A percentile compares a stretch with the other conserved stretches of the same genome.
Evolutionary conservation across 2,113 vertebrate genomes (phyloP).

Genomic region (Lutjanus erythropterus): DNA sequence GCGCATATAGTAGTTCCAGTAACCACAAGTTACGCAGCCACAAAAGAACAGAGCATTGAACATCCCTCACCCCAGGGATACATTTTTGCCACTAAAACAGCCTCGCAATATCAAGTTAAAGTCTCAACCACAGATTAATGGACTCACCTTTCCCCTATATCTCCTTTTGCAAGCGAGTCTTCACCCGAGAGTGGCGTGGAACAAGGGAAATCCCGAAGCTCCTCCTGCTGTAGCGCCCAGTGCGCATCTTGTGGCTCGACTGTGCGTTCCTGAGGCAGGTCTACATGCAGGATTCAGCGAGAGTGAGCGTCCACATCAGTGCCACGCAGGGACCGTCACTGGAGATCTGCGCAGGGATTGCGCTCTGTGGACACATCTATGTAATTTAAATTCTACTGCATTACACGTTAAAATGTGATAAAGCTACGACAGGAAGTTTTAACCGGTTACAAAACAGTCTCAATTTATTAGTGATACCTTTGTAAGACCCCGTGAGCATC

Average conservation of each 20-base stretch:
- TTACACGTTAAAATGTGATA: not conserved
- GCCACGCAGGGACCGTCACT: constrained; percentile 13
- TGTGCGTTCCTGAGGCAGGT: constrained; percentile 58
- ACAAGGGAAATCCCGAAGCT: constrained; percentile 70
- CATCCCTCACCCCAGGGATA: not conserved
- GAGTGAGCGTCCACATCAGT: constrained; percentile 47
- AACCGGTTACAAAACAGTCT: too few species aligned
- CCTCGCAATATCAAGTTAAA: not conserved
- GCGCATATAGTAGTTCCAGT: constrained; percentile 40
- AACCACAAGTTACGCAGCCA: constrained; percentile 29
- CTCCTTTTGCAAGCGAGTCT: constrained; percentile 62
- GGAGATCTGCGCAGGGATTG: constrained; percentile 40
- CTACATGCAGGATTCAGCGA: constrained; percentile 26
- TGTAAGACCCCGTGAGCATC: too few species aligned
- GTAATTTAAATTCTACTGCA: not conserved
- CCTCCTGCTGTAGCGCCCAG: constrained; percentile 68
- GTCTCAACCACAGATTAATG: constrained; percentile 3
- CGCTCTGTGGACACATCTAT: not conserved
- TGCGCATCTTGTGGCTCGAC: constrained; percentile 70
- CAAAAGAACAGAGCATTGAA: not conserved
- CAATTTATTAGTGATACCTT: too few species aligned
- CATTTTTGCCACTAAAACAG: not conserved
- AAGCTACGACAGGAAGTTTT: too few species aligned
- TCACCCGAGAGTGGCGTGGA: constrained; percentile 61
- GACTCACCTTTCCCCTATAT: constrained; percentile 78